These are phyloP conservation scores for rat (Rattus norvegicus) DNA, from an alignment of 2,113 vertebrate species.

Conservation along the genomic window GRCr8 NC_086036.1:6304501-6305000, in stretches of 20 bases:
- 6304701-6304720: neutral
- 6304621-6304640: neutral
- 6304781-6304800: neutral
- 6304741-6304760: neutral
- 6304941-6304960: neutral
- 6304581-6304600: neutral
- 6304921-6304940: neutral
- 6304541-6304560: conserved; percentile 16
- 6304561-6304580: neutral
- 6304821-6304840: neutral
- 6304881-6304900: neutral
- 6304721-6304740: neutral
- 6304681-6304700: neutral
- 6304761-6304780: neutral
- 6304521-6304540: neutral
- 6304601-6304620: neutral
- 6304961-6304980: neutral
- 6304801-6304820: neutral
- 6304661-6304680: neutral
- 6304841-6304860: neutral
- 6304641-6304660: neutral
- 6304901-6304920: neutral
- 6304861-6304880: neutral
- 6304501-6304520: neutral
- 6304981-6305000: neutral